Evolutionary conservation across 2,113 vertebrate genomes (phyloP), one percentile per base, ranked within the genome.

Genomic region (Neogobius melanostomus): DNA sequence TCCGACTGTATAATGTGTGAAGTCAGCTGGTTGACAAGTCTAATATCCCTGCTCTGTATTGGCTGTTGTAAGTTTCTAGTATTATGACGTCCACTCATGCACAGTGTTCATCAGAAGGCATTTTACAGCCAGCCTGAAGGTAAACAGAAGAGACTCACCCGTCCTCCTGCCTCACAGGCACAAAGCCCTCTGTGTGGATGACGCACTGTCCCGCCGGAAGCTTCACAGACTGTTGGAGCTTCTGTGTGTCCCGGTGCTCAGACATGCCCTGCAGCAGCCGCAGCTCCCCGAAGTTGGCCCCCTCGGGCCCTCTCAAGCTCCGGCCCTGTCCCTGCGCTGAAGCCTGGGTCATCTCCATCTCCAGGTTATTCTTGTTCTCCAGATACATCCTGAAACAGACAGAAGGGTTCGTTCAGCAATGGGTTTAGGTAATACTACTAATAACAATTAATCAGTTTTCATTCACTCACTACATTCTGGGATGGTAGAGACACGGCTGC

Each of bases 331-430:
- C 90, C 48, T 86, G 85, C 3, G 77, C 83, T 0, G 89, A 72
- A 0, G 93, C 75, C 71, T 91, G 93, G 14, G 93, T 89, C 88
- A 95, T 82, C 78, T 96, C 95, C 71, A 94, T 90, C 60, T 95
- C 95, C 82, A 93, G 61, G 52, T 88, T 93, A 88, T 77, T 91
- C 82, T 93, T 94, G 86, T 93, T 95, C 79, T 96, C 95, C 87
- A 95, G 85, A 82, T 95, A 95, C 95, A 97, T 96, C 82, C 60
- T 82, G 66, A 66, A 15, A 6, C 44, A 60, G 57, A 60, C 57
- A 60, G 1, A 59, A 15, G 12, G 11, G 43, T 60, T 43, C 42
- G 36, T 60, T 60, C 28, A 42, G 56, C 21, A 21, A 21, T 21
- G 21, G 28, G 28, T 36, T 36, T 36, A 36, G 28, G 28, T 36